Conservation (phyloP, 2,113 vertebrate genomes). For the Pachyramphus minor region DNA sequence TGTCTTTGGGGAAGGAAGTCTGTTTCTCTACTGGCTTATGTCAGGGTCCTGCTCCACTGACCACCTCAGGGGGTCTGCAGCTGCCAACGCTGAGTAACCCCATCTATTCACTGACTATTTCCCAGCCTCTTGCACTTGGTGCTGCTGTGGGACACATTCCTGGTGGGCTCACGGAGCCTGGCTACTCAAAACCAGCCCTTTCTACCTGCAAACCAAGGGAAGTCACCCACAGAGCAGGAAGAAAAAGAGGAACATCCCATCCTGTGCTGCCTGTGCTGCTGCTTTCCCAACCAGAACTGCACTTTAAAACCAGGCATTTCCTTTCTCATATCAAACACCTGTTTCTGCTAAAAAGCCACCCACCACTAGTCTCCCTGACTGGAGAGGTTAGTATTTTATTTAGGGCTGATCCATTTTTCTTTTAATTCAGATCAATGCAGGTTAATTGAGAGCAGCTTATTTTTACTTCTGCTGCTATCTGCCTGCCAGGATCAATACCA, state of each 20-base stretch:
- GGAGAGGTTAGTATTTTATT: slow-evolving; percentile 4
- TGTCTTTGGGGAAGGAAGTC: not conserved
- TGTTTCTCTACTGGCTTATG: rapidly evolving
- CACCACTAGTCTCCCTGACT: not conserved
- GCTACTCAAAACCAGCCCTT: not conserved
- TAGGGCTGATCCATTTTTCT: slow-evolving; percentile 48
- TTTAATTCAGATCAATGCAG: slow-evolving; percentile 70
- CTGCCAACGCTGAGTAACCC: not conserved
- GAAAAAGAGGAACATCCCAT: rapidly evolving
- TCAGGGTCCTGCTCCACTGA: not conserved
- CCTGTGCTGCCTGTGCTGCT: not conserved
- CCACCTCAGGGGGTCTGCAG: not conserved
- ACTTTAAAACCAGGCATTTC: not conserved
- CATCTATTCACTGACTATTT: not conserved
- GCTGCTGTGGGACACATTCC: not conserved
- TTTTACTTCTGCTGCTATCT: slow-evolving; percentile 63
- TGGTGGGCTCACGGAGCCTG: not conserved
- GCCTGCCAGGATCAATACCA: slow-evolving; percentile 68
- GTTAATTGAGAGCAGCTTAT: slow-evolving; percentile 72
- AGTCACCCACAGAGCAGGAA: not conserved
- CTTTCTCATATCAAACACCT: not conserved
- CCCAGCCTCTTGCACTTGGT: not conserved
- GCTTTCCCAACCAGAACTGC: not conserved
- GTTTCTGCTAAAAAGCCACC: not conserved
- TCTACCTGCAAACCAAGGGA: not conserved